phyloP scores from a whole-genome alignment of 2,797 vertebrate species.

The Artibeus jamaicensis region DNA sequence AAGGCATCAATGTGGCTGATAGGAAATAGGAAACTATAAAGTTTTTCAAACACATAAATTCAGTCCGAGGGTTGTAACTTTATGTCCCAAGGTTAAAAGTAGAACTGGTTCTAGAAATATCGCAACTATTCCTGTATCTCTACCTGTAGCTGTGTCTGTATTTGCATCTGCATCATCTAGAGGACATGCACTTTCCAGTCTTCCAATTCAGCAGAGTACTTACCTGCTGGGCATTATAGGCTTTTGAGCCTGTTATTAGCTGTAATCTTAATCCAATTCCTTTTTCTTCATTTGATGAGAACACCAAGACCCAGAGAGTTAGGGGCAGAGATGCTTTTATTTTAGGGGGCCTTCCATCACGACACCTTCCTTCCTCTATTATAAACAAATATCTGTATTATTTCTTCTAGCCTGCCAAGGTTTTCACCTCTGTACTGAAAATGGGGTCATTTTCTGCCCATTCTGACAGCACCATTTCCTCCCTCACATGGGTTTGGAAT shows the following conservation, averaged over 20 bases:
- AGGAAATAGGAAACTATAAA: neutral
- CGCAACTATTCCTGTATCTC: neutral
- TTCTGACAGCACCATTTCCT: neutral
- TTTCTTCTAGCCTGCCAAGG: neutral
- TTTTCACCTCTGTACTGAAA: neutral
- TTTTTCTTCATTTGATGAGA: neutral
- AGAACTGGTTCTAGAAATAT: neutral
- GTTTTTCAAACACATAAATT: conserved; percentile 8
- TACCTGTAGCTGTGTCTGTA: neutral
- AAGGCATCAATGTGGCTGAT: accelerated
- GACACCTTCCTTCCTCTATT: neutral
- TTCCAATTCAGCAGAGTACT: neutral
- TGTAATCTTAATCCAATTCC: neutral
- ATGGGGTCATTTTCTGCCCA: conserved; percentile 31
- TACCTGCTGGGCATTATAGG: neutral
- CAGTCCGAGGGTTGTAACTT: neutral
- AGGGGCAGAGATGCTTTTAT: neutral
- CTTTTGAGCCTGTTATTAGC: neutral
- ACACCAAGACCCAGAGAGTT: neutral
- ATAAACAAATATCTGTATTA: neutral
- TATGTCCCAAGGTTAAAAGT: neutral
- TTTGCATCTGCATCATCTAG: neutral
- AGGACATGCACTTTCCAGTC: neutral
- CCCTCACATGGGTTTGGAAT: neutral
- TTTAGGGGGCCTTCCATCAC: neutral